Evolutionary conservation across 2,888 invertebrate species (phyloP).

Genomic region (Kryphioiulus occultus): DNA sequence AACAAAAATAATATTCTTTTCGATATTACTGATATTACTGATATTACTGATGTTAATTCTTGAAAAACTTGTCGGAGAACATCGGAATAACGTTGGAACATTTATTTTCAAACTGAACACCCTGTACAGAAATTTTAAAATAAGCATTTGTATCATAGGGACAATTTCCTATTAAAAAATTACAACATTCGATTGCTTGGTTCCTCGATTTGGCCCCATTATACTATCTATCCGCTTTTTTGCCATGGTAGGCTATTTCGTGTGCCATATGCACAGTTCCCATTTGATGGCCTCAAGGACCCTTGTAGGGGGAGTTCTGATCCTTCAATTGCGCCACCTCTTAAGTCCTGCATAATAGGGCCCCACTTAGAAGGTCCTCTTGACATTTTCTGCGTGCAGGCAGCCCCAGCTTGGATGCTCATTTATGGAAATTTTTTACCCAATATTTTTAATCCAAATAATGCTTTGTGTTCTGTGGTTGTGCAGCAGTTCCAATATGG

Average conservation of each 20-base stretch:
- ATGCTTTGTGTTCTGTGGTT: background rate
- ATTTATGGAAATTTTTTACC: background rate
- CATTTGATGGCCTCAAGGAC: background rate
- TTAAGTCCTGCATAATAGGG: conserved; percentile 13
- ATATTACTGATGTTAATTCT: no score
- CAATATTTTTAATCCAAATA: background rate
- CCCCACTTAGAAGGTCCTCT: conserved; percentile 14
- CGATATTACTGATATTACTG: no score
- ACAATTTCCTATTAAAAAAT: no score
- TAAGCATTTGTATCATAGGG: no score
- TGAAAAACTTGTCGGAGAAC: no score
- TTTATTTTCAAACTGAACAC: no score
- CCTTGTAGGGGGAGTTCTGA: background rate
- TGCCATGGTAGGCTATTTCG: background rate
- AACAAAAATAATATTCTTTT: no score
- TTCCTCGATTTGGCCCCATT: background rate
- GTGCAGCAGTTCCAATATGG: background rate
- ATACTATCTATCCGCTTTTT: background rate
- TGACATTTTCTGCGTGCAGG: background rate
- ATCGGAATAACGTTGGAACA: no score
- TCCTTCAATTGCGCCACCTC: background rate
- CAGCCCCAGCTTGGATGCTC: background rate
- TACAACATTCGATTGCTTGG: background rate
- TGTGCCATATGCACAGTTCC: background rate
- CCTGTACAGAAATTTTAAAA: no score